Base-by-base conservation (phyloP, 2,113 vertebrate species). In the Stegastes partitus region DNA sequence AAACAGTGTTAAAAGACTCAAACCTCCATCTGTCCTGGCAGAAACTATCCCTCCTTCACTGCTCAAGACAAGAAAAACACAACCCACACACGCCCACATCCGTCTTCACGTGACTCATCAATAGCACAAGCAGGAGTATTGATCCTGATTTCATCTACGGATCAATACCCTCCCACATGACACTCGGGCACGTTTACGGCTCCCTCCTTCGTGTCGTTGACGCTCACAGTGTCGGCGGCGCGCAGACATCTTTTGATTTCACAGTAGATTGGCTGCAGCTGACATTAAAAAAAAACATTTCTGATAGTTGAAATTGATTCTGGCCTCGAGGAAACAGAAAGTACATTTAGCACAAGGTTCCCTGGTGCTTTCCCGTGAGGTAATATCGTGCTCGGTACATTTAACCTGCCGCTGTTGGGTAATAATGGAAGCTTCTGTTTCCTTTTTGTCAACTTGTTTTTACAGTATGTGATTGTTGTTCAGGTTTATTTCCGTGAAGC, bases 91-190 rank as follows among this genome's bases (percentile, higher is more conserved):
- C 47, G 15, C 39, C 31, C 51, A 23, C 11, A 14, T 2, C 31
- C 31, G 31, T 9, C 28, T 67, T 72, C 42, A 22, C 18, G 14
- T 68, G 84, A 73, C 65, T 88, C 70, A 0, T 81, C 59, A 68
- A 76, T 49, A 56, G 28, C 25, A 55, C 10, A 68, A 67, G 71
- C 70, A 26, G 8, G 34, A 68, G 28, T 62, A 92, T 90, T 67
- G 83, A 86, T 81, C 63, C 42, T 1, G 45, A n/a, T 57, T 82
- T 45, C 64, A 88, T 75, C 62, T 54, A 16, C 11, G 55, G 75
- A 80, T 85, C 84, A 68, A 79, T 82, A 66, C 1, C 3, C 56
- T 68, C 49, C 66, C 64, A 67, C 31, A 50, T 70, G 81, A 68
- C 25, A 4, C 59, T 58, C 0, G 45, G 59, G 73, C 74, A 57